These are phyloP conservation scores for Grammatotria lemairii DNA, from an alignment of 2,113 vertebrate species.

Conservation along the genomic window DNA sequence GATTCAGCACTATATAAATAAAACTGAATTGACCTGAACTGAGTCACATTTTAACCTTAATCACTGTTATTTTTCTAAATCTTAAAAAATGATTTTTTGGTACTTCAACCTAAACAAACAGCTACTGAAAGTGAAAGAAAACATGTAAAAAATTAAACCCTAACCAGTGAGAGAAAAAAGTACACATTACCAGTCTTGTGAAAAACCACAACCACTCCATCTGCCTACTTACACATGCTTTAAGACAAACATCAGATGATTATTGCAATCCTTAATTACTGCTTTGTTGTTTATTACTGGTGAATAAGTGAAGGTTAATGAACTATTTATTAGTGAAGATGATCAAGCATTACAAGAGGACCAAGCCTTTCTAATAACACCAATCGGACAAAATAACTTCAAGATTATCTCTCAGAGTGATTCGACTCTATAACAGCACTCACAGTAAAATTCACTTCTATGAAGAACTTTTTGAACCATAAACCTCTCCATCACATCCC, in stretches of 20 bases:
- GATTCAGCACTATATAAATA: neutral
- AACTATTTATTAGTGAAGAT: neutral
- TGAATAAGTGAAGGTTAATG: rapidly evolving
- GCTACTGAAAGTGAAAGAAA: neutral
- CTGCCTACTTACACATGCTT: neutral
- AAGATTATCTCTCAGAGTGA: neutral
- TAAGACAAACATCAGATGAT: neutral
- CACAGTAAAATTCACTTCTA: neutral
- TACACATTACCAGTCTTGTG: neutral
- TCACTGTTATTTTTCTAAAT: neutral
- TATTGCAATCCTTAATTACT: neutral
- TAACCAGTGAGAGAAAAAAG: neutral
- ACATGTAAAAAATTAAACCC: neutral
- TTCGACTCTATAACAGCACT: neutral
- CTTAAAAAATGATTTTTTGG: neutral
- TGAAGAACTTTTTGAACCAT: neutral
- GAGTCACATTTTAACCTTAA: neutral
- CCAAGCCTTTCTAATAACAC: neutral
- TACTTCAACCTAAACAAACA: neutral
- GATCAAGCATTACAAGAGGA: neutral
- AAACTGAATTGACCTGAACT: neutral
- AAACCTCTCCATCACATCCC: slow-evolving; percentile 7
- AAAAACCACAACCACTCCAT: neutral
- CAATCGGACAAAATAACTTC: neutral
- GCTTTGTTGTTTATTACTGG: neutral